A percentile compares a stretch with the other conserved stretches of the same genome.
These are phyloP conservation scores for Homarus gammarus DNA, from an alignment of 2,888 invertebrate genomes.

Conservation along the genomic window DNA sequence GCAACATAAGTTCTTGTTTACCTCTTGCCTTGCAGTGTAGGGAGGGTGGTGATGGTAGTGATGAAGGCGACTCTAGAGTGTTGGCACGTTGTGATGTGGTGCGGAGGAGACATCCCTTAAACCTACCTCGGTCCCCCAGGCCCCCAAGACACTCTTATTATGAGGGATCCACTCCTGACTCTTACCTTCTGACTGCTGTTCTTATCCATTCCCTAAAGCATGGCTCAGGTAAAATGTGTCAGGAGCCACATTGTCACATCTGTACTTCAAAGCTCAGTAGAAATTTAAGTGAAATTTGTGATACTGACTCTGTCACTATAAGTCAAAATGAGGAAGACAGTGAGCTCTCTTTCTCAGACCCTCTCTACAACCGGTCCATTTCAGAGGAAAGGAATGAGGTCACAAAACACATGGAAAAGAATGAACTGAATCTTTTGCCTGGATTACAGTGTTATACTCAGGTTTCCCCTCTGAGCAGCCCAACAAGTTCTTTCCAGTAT, in stretches of 20 bases:
- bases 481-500: constrained; percentile 60
- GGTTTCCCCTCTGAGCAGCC: constrained; percentile 51
- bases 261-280: constrained; percentile 34
- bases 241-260: constrained; percentile 65
- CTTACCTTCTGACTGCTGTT: constrained; percentile 72
- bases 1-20: constrained; percentile 49
- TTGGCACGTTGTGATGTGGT: constrained; percentile 44
- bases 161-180: constrained; percentile 73
- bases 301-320: background rate
- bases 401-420: constrained; percentile 2
- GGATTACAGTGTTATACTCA: constrained; percentile 5
- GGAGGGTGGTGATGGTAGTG: constrained; percentile 69
- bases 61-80: constrained; percentile 50
- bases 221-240: constrained; percentile 51
- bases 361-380: constrained; percentile 40
- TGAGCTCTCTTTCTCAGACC: background rate
- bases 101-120: constrained; percentile 59
- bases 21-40: constrained; percentile 73
- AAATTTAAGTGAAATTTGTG: constrained; percentile 8
- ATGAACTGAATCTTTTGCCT: constrained; percentile 16
- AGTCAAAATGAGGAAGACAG: constrained; percentile 15
- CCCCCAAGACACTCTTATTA: constrained; percentile 73
- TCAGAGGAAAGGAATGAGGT: constrained; percentile 51
- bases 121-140: constrained; percentile 37
- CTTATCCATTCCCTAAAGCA: constrained; percentile 75